Base-by-base conservation (phyloP, 2,888 invertebrate genomes). In the Erannis defoliaria region DNA sequence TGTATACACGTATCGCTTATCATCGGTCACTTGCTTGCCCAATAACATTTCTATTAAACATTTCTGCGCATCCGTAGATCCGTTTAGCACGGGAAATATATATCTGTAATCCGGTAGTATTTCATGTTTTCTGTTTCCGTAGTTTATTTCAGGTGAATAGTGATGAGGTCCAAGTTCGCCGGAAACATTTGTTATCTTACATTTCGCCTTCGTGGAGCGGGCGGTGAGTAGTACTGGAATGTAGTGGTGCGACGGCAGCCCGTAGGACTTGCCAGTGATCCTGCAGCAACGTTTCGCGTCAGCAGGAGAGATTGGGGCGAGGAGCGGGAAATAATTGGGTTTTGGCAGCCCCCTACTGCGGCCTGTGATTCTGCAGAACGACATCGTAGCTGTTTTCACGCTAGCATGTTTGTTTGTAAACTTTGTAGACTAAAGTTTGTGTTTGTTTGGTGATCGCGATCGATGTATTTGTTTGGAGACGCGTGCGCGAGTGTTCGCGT, bases 301-400 rank as follows among this genome's bases (percentile, higher is more conserved):
- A n/a, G 96, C 96, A 12, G 97, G 96, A 49, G 96, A 96, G 64
- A 97, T 95, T 3, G 97, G 97, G 45, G 96, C 96, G 70, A 97
- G 92, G 53, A 97, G 92, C 18, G 97, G 97, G 78, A 97, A 96
- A 82, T 97, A 97, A 85, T 97, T 96, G 55, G 97, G 96, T 81
- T 96, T 95, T 54, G 97, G 97, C 77, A 97, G 94, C 76, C 96
- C 95, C 74, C 96, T 94, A 85, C 96, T 96, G 84, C 95, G 95
- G 76, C 97, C 96, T 62, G 97, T 97, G 74, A 97, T 96, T 85
- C 96, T 95, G 87, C 97, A 97, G 86, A 95, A 96, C 79, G 96
- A 96, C 94, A 96, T 95, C 58, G 76, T 80, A 73, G 71, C 64
- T 75, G 68, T 65, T 75, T 80, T 86, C 77, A 90, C 72, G 78